These are phyloP conservation scores for Formica exsecta DNA, from an alignment of 1,140 invertebrate genomes.

Conservation along the genomic window DNA sequence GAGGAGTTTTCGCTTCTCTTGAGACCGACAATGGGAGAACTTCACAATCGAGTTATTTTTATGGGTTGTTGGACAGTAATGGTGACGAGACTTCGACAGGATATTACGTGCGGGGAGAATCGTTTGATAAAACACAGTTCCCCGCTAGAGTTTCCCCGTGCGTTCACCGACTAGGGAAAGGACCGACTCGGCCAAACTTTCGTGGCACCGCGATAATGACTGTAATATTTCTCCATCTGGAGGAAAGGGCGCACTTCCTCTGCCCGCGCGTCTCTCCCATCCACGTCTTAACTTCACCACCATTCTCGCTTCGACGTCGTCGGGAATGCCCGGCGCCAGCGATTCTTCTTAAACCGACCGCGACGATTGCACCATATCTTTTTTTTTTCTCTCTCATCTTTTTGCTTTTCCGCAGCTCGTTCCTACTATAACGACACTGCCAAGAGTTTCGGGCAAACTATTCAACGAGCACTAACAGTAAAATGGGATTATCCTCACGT, in stretches of 20 bases:
- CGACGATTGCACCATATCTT: slow-evolving; percentile 36
- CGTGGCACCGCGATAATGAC: slow-evolving; percentile 72
- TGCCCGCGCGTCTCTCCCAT: neutral
- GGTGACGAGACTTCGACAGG: slow-evolving; percentile 56
- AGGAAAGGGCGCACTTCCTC: slow-evolving; percentile 61
- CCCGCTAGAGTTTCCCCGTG: slow-evolving; percentile 21
- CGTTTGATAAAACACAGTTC: slow-evolving; percentile 54
- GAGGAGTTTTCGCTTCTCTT: neutral
- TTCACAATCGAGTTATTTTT: slow-evolving; percentile 53
- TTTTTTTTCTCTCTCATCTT: slow-evolving; percentile 6
- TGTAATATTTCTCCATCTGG: slow-evolving; percentile 65
- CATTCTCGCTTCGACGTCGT: slow-evolving; percentile 56
- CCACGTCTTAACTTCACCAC: neutral
- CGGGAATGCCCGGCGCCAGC: slow-evolving; percentile 52
- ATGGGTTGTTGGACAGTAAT: slow-evolving; percentile 21
- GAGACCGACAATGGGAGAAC: slow-evolving; percentile 8
- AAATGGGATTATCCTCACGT: slow-evolving; percentile 51
- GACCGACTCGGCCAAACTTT: slow-evolving; percentile 67
- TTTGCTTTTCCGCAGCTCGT: slow-evolving; percentile 42
- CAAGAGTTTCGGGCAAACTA: slow-evolving; percentile 31
- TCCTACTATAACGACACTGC: neutral
- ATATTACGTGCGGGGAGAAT: slow-evolving; percentile 36
- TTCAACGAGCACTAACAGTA: slow-evolving; percentile 52
- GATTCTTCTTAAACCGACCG: slow-evolving; percentile 64
- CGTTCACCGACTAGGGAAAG: slow-evolving; percentile 31